Percentiles rank a stretch among this genome's conserved stretches.
phyloP scores from a whole-genome alignment of 2,888 invertebrate species.

The Morpho helenor region DNA sequence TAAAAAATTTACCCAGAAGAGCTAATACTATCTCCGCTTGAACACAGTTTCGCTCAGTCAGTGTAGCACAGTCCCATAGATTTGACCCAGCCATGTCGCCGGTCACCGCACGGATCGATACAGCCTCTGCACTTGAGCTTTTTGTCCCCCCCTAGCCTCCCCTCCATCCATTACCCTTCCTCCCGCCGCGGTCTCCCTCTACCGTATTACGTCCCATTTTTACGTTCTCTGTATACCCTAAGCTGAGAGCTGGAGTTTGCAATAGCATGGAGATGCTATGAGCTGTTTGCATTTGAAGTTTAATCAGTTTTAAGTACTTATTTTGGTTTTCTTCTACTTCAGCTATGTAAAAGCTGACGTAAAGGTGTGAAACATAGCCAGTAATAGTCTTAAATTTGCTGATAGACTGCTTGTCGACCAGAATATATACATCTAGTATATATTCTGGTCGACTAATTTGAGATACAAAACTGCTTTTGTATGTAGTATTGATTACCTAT shows the following conservation, averaged over 20 bases:
- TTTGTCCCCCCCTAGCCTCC: constrained; percentile 43
- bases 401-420: too few species aligned
- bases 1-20: too few species aligned
- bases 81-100: constrained; percentile 75
- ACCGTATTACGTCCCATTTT: constrained; percentile 58
- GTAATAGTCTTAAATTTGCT: too few species aligned
- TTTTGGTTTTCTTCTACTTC: too few species aligned
- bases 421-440: too few species aligned
- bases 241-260: constrained; percentile 10
- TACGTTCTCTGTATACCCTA: constrained; percentile 41
- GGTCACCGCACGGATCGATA: constrained; percentile 71
- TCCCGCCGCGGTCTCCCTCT: constrained; percentile 32
- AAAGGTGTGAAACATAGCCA: too few species aligned
- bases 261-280: neutral
- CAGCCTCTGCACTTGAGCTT: constrained; percentile 77
- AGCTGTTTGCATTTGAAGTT: too few species aligned
- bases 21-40: neutral
- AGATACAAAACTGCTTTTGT: neutral
- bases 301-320: too few species aligned
- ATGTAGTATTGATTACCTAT: neutral
- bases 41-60: constrained; percentile 27
- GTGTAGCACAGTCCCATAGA: constrained; percentile 29
- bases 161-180: constrained; percentile 23
- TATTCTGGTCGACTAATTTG: too few species aligned
- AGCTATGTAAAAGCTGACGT: too few species aligned